Evolutionary conservation across 2,797 vertebrate species (phyloP), one percentile per base, ranked within the genome.

Genomic region (Picus viridis): DNA sequence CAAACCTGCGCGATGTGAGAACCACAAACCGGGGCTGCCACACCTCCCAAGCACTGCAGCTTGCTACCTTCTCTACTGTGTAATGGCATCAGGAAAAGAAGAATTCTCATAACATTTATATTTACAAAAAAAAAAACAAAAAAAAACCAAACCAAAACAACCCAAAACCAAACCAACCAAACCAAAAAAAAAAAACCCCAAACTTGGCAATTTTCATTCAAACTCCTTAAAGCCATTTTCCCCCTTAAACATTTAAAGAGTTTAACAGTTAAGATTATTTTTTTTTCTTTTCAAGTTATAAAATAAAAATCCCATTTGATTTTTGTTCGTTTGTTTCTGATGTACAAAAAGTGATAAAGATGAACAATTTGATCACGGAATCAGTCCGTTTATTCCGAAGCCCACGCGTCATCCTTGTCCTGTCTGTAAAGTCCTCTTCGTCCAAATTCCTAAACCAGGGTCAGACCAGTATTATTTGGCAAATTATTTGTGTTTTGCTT

Each of bases 281-380:
- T 96, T 94, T 96, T 49, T 23, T 49, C 39, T 43, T 43, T 43
- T 94, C 95, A 98, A 98, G 98, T 99, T 99, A 99, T 97, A 99
- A 99, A 99, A 99, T 99, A 99, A 99, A 99, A 99, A 99, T 98
- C 98, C 97, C 93, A 98, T 98, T 98, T 98, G 98, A 98, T 97
- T 98, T 95, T 94, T 96, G 16, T 47, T 47, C 22, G 9, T 47
- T 94, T 97, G 98, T 98, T 98, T 98, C 98, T 98, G 98, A 99
- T 99, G 98, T 99, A 99, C 99, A 99, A 99, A 99, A 99, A 98
- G 98, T 98, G 99, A 98, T 98, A 98, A 98, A 98, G 99, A 99
- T 98, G 98, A 99, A 98, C 97, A 98, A 98, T 98, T 98, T 97
- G 94, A 99, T 98, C 98, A 98, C 97, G 97, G 98, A 98, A 98